phyloP scores from a whole-genome alignment of 2,888 invertebrate species.

The Lydus trimaculatus region DNA sequence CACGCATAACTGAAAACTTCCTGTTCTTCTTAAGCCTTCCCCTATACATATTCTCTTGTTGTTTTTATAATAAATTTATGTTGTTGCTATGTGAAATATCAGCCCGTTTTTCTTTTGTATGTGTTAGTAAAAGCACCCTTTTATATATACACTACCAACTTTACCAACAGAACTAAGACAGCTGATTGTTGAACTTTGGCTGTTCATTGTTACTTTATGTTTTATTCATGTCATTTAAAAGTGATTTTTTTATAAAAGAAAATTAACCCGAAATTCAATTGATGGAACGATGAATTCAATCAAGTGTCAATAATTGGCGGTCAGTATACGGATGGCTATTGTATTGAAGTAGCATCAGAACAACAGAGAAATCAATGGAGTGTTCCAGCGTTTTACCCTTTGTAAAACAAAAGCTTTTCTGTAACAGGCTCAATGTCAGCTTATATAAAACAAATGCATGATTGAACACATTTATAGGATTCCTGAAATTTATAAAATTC shows the following conservation, averaged over 20 bases:
- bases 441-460: constrained; percentile 46
- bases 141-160: neutral
- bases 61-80: neutral
- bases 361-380: constrained; percentile 44
- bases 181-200: neutral
- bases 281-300: constrained; percentile 35
- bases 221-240: neutral
- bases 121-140: neutral
- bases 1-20: neutral
- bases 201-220: neutral
- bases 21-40: neutral
- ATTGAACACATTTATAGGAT: constrained; percentile 50
- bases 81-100: neutral
- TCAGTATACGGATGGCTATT: constrained; percentile 20
- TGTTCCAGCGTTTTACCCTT: constrained; percentile 43
- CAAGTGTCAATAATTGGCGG: constrained; percentile 46
- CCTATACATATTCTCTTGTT: neutral
- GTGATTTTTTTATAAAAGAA: neutral
- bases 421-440: constrained; percentile 4
- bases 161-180: neutral
- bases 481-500: constrained; percentile 45
- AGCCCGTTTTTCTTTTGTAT: neutral
- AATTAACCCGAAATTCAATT: constrained; percentile 5
- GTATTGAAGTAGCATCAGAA: constrained; percentile 18
- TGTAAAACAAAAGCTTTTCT: constrained; percentile 13